Base-by-base conservation (phyloP, 2,797 vertebrate species). In the Arctocebus calabarensis region DNA sequence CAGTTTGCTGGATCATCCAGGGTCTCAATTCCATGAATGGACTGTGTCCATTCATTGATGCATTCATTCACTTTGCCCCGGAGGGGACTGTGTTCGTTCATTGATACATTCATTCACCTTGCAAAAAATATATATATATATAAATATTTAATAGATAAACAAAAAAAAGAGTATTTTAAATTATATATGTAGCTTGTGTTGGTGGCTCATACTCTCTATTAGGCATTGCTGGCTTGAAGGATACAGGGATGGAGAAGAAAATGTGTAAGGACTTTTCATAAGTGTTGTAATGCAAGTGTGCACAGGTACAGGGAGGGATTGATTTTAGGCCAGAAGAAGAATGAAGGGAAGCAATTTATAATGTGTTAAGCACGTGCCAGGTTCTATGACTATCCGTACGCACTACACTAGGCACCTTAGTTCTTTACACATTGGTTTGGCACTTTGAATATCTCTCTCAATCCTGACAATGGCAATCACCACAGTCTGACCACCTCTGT, bases 381-480 rank as follows among this genome's bases (percentile, higher is more conserved):
- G 55, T 32, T 86, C 84, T 85, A 45, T 73, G 84, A 85, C 85
- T 62, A 94, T 70, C 61, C 34, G 71, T 32, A 22, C 6, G 45
- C 25, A 19, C 14, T 22, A 6, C 20, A 59, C 7, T 59, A 68
- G 57, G 87, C 62, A 74, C 88, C 93, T 79, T 52, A 73, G 7
- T 32, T 84, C 92, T 77, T 96, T 84, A 59, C 1, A 11, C 66
- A 48, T 86, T 74, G 84, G 59, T 34, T 27, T 55, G 32, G 64
- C 61, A 20, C 70, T 84, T 94, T 81, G 34, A 95, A 64, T 61
- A 83, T 68, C 95, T 92, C 88, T 22, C 34, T 66, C 70, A 87
- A 74, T 68, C 73, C 57, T 88, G 37, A 23, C 7, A 29, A 20
- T 0, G 68, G 40, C 37, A 16, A 32, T 78, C 90, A 52, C n/a